A percentile compares a stretch with the other conserved stretches of the same genome.
Evolutionary conservation across 2,113 vertebrate species (phyloP).

Genomic region (Aramus guarauna): DNA sequence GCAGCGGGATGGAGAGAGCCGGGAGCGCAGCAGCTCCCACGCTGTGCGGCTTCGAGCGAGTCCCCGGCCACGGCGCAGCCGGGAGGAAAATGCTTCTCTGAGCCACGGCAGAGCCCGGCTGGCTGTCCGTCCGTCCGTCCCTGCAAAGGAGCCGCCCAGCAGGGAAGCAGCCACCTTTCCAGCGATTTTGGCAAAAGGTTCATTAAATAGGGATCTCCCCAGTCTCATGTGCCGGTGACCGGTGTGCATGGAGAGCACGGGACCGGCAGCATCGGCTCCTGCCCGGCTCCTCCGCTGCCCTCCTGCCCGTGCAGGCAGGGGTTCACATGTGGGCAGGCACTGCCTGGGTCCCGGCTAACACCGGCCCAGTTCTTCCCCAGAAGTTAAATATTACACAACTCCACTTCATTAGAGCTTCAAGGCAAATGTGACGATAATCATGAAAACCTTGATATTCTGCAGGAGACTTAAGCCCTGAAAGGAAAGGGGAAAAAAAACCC

Average conservation of each 20-base stretch:
- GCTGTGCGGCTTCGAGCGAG: fast-evolving
- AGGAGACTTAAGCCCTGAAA: conserved; percentile 63
- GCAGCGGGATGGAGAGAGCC: fast-evolving
- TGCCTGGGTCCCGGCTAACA: background rate
- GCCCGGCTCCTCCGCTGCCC: background rate
- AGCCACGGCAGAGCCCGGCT: background rate
- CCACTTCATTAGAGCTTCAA: conserved; percentile 61
- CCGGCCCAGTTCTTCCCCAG: background rate
- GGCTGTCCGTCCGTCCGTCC: background rate
- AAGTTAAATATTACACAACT: background rate
- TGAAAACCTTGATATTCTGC: conserved; percentile 70
- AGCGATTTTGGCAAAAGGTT: background rate
- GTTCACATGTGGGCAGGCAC: background rate
- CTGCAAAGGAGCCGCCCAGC: background rate
- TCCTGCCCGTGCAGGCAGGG: background rate
- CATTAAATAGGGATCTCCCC: background rate
- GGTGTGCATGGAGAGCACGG: background rate
- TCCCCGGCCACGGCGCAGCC: no score
- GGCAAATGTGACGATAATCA: conserved; percentile 61
- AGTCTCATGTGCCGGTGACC: no score
- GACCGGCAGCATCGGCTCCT: background rate
- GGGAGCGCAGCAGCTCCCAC: fast-evolving
- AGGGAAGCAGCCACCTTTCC: background rate
- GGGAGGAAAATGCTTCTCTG: background rate
- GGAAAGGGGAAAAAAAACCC: background rate